A percentile compares a stretch with the other conserved stretches of the same genome.
phyloP scores from a whole-genome alignment of 1,140 invertebrate genomes.

The Archivesica marissinica region DNA sequence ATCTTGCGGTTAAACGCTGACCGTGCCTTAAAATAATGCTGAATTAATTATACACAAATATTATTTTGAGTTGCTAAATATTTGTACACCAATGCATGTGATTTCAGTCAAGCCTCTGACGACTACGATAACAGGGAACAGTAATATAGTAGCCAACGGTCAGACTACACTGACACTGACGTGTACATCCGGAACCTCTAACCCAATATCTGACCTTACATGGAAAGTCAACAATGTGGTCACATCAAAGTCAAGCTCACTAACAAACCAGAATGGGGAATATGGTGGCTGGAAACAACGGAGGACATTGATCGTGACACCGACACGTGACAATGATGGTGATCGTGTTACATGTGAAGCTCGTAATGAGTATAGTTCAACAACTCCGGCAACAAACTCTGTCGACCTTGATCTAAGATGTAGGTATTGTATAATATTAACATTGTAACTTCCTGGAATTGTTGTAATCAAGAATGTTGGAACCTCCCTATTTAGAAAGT shows the following conservation, averaged over 20 bases:
- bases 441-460: too few relatives aligned
- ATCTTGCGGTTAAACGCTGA: too few relatives aligned
- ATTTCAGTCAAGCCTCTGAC: neutral
- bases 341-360: neutral
- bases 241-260: neutral
- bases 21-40: neutral
- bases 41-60: neutral
- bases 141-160: neutral
- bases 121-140: neutral
- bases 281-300: neutral
- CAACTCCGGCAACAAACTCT: too few relatives aligned
- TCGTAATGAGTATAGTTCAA: too few relatives aligned
- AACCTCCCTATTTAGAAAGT: too few relatives aligned
- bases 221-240: neutral
- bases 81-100: neutral
- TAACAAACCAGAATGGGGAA: neutral
- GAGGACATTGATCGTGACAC: neutral
- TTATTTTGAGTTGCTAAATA: neutral
- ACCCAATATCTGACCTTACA: neutral
- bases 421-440: too few relatives aligned
- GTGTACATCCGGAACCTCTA: constrained; percentile 12
- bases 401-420: too few relatives aligned
- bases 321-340: constrained; percentile 1
- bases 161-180: neutral
- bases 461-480: too few relatives aligned